phyloP scores from a whole-genome alignment of 2,113 vertebrate species.

The Xyrauchen texanus region DNA sequence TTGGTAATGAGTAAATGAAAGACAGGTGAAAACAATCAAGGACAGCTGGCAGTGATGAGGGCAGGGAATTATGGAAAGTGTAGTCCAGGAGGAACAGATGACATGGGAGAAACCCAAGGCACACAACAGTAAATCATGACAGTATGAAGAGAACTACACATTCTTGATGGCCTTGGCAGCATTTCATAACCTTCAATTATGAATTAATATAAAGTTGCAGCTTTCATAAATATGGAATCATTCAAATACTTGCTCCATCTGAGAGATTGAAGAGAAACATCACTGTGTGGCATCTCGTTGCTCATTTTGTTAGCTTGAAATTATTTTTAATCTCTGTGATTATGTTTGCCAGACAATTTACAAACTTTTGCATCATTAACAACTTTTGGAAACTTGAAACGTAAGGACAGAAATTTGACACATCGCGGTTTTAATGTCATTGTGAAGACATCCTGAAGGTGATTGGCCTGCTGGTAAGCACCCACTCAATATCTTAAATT shows the following conservation, averaged over 20 bases:
- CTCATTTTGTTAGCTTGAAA: background rate
- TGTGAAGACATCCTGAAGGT: constrained; percentile 36
- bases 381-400: constrained; percentile 28
- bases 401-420: constrained; percentile 37
- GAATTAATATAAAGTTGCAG: background rate
- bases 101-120: no score
- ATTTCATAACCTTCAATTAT: background rate
- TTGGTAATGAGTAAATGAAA: no score
- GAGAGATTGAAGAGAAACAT: background rate
- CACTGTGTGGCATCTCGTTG: constrained; percentile 3
- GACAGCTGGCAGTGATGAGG: no score
- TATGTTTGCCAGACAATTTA: background rate
- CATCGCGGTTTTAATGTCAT: constrained; percentile 18
- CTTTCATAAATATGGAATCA: background rate
- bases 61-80: no score
- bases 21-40: no score
- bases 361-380: no score
- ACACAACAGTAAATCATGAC: no score
- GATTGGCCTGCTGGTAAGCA: constrained; percentile 36
- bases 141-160: constrained; percentile 22
- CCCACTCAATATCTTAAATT: constrained; percentile 59
- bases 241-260: background rate
- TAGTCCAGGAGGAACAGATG: no score
- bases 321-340: background rate
- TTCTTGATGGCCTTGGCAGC: background rate